Percentiles rank a stretch among this genome's conserved stretches.
These are phyloP conservation scores for Bergia puertoricense DNA, from an alignment of 92 coral and sea anemone species.

Conservation along the genomic window DNA sequence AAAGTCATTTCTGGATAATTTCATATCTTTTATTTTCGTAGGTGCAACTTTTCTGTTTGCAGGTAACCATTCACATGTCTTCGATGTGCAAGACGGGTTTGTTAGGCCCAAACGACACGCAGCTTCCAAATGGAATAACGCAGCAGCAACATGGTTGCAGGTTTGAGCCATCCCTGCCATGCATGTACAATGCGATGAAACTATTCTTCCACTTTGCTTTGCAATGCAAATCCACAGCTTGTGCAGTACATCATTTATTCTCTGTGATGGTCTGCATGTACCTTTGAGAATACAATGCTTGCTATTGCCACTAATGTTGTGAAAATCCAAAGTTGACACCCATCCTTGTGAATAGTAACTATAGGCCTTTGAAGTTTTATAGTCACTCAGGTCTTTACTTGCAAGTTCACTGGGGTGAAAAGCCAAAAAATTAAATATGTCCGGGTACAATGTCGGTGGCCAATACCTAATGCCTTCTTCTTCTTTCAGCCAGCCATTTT, in stretches of 20 bases:
- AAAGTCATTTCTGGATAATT: conserved; percentile 49
- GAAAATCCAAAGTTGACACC: conserved; percentile 50
- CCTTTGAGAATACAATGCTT: conserved; percentile 48
- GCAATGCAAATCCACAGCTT: conserved; percentile 52
- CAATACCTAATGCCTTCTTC: conserved; percentile 48
- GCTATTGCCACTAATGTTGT: conserved; percentile 41
- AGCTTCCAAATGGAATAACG: conserved; percentile 47
- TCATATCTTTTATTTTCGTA: conserved; percentile 48
- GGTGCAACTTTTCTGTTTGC: conserved; percentile 21
- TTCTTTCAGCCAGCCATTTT: conserved; percentile 44
- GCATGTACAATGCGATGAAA: conserved; percentile 49
- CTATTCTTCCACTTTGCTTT: conserved; percentile 48
- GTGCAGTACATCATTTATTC: conserved; percentile 48
- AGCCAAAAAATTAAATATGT: conserved; percentile 43
- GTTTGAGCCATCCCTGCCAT: conserved; percentile 61
- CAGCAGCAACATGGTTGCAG: conserved; percentile 54
- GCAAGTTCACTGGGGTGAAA: too few relatives aligned
- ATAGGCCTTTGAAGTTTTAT: too few relatives aligned
- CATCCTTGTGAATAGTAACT: conserved; percentile 55
- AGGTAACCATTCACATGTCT: too few relatives aligned
- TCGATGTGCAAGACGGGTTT: conserved; percentile 15
- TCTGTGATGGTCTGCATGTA: conserved; percentile 56
- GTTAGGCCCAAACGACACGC: conserved; percentile 51
- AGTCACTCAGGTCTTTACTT: too few relatives aligned
- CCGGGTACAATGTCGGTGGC: conserved; percentile 44